A percentile compares a stretch with the other conserved stretches of the same genome.
Evolutionary conservation across 2,113 vertebrate genomes (phyloP).

Genomic region (Tiliqua scincoides): DNA sequence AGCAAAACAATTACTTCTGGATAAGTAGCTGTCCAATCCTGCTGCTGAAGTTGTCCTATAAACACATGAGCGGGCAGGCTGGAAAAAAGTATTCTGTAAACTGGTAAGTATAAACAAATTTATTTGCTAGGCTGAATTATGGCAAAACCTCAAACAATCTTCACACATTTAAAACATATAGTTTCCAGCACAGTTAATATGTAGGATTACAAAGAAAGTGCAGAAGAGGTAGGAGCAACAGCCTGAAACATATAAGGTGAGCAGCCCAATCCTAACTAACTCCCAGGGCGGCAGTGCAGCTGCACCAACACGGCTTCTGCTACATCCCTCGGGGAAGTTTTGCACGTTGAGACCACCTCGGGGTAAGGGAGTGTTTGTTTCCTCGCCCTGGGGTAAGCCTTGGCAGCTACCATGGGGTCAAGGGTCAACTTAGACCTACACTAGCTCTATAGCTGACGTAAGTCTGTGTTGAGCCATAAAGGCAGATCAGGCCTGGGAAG

Average conservation of each 20-base stretch:
- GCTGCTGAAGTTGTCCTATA: constrained; percentile 4
- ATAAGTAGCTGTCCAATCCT: constrained; percentile 1
- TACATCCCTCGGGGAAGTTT: too few relatives aligned
- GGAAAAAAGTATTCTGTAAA: background rate
- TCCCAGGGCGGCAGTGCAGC: too few relatives aligned
- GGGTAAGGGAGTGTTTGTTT: too few relatives aligned
- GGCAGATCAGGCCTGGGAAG: too few relatives aligned
- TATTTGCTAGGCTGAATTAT: background rate
- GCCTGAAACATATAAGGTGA: background rate
- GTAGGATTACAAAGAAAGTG: background rate
- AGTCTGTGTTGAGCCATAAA: too few relatives aligned
- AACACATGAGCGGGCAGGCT: background rate
- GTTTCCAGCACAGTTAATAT: background rate
- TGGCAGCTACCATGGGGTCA: too few relatives aligned
- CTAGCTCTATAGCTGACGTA: too few relatives aligned
- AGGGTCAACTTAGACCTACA: too few relatives aligned
- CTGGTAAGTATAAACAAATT: background rate
- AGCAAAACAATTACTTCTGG: background rate
- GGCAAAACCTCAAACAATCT: background rate
- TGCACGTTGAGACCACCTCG: too few relatives aligned
- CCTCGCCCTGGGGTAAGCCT: too few relatives aligned
- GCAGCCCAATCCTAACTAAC: too few relatives aligned
- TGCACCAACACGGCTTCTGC: too few relatives aligned
- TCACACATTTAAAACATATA: background rate
- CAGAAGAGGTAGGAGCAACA: background rate